Base-by-base conservation (phyloP, 2,797 vertebrate genomes). In the Rhyacichthys aspro region DNA sequence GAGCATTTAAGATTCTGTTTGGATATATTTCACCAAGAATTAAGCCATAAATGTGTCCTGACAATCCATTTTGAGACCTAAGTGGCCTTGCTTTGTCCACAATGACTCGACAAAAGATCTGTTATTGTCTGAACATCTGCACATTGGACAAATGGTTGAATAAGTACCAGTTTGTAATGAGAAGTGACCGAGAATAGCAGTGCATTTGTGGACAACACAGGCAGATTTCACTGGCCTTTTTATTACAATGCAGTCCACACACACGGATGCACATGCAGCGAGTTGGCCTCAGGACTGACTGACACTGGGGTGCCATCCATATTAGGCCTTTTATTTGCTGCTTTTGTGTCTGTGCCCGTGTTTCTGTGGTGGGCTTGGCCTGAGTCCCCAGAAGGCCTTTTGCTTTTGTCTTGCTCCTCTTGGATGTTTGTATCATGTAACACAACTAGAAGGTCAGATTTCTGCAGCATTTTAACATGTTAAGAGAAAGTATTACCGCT, bases 121-220 rank as follows among this genome's bases (percentile, higher is more conserved):
- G 48, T 63, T 59, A 41, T 61, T 53, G 49, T 61, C 39, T 43
- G 60, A 48, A 70, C 79, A 77, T 84, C 79, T 83, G 79, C 61
- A 47, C 48, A 3, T 38, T 39, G 61, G 75, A 48, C 67, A 49
- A 70, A 58, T 48, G 45, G 8, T 32, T 19, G 66, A 85, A 85
- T 81, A 68, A 74, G 32, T 48, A 7, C n/a, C 76, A 86, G 80
- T 82, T 70, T 78, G 71, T 49, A 1, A 68, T 52, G 61, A 55
- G 58, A n/a, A 46, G 11, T 43, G 41, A 32, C 55, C 19, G 28
- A 48, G 52, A 56, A 46, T 28, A 12, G 15, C 28, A 28, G 18
- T 41, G 52, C 8, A 28, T 56, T 43, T 44, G 43, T 44, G 43
- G 9, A 18, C 43, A n/a, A 41, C 9, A 17, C 43, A 44, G 43